Evolutionary conservation across 2,888 invertebrate genomes (phyloP), one percentile per base, ranked within the genome.

Genomic region (Calameuta filiformis): DNA sequence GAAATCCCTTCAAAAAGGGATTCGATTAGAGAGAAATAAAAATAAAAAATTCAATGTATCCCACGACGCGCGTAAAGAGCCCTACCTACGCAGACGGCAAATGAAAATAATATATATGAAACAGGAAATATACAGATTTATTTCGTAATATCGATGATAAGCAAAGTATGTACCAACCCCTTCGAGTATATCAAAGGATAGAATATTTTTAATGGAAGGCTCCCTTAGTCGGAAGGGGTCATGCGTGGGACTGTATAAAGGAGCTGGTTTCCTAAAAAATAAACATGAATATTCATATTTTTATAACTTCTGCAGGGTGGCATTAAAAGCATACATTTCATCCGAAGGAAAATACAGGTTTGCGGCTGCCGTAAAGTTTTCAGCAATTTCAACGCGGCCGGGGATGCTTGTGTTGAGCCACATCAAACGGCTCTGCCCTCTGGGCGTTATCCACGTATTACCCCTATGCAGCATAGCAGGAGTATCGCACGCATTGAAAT

Each of bases 111-210:
- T 56, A 56, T 23, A 56, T 23, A 56, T 9, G 23, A 56, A 56
- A 56, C 2, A 56, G 56, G 9, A 56, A 56, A 56, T 11, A 56
- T 56, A 56, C 6, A 56, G 23, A 56, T 56, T 74, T 33, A 15
- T 82, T 80, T 80, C 56, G 83, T 84, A 84, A 83, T 84, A 85
- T 84, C 82, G 82, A 85, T 86, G 81, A 35, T 35, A 23, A 81
- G 78, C 79, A 73, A 81, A 82, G 82, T 82, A 87, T 83, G 84
- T 85, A 81, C 81, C 30, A n/a, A 35, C 74, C 85, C 84, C 35
- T 35, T 87, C 84, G 85, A 85, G 86, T 85, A 87, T 77, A 75
- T 88, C 88, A 88, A 88, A 88, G 84, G 83, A 80, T 79, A 78
- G 81, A 82, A 86, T 87, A 85, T 87, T 84, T 81, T 80, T 83